Conservation (phyloP, 2,888 invertebrate species). For the Dolichopus griseipennis region DNA sequence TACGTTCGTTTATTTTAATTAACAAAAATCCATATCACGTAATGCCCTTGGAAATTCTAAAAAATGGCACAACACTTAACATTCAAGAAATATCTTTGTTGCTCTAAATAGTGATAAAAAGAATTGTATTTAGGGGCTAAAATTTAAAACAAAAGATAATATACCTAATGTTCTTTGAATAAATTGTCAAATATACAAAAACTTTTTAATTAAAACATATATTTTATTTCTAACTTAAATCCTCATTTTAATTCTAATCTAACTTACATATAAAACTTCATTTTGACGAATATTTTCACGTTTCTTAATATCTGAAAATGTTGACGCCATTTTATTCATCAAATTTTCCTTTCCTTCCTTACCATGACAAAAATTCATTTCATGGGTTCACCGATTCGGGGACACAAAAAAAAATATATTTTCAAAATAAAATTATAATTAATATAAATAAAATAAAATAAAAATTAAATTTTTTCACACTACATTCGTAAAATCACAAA, state of each 20-base stretch:
- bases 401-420: too few species aligned
- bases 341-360: background rate
- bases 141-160: too few species aligned
- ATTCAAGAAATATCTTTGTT: background rate
- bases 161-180: too few species aligned
- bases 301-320: background rate
- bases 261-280: background rate
- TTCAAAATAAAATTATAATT: too few species aligned
- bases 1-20: conserved; percentile 20
- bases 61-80: conserved; percentile 32
- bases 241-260: too few species aligned
- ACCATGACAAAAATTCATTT: background rate
- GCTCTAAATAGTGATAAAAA: too few species aligned
- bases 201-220: too few species aligned
- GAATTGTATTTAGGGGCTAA: too few species aligned
- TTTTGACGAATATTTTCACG: background rate
- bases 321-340: background rate
- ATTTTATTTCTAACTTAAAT: background rate
- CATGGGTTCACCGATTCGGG: background rate
- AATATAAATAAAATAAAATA: background rate
- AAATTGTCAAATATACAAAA: too few species aligned
- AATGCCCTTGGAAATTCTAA: conserved; percentile 38
- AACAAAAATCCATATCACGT: conserved; percentile 21
- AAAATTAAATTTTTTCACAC: too few species aligned
- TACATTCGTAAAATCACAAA: too few species aligned